Evolutionary conservation across 2,797 vertebrate genomes (phyloP), one percentile per base, ranked within the genome.

Genomic region (Xerus rutilus): DNA sequence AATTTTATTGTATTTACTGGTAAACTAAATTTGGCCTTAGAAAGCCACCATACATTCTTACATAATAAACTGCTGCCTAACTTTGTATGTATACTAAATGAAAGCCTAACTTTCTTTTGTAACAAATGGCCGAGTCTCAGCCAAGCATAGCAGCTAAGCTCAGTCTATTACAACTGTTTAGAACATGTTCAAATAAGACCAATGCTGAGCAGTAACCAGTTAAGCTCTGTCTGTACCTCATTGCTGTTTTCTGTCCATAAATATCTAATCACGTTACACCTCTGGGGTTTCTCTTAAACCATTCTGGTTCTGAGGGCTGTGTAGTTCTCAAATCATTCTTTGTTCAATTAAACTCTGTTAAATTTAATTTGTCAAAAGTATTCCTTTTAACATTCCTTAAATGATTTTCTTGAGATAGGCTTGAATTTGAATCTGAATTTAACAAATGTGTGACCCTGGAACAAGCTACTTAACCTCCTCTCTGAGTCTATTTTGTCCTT

Each of bases 361-460:
- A 69, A 17, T 49, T 54, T 30, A 30, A 32, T 67, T 45, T 83
- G 35, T 89, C 35, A 7, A 17, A 57, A 13, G 20, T 64, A 49
- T 72, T 72, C 64, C 59, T 57, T 43, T n/a, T 32, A 47, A 74
- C 14, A 57, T 32, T 54, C 45, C 47, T 87, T 67, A 86, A 69
- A 28, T 72, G 30, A 49, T 82, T 54, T 82, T 79, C 17, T 57
- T 14, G 30, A 85, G 70, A 47, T 23, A 86, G 23, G 84, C 14
- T 83, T 96, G 79, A 9, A 45, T 93, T 97, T 67, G 30, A 96
- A 86, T n/a, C 14, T 93, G 72, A 72, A 45, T 72, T 83, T 84
- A 86, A 90, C 65, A 72, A 45, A 83, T 89, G 47, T 83, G 52
- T 86, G 57, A 65, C 32, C 32, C 64, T 57, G 39, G 45, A 73